Evolutionary conservation across 92 coral and sea anemone species (phyloP).

Genomic region (Isaurus tuberculatus): DNA sequence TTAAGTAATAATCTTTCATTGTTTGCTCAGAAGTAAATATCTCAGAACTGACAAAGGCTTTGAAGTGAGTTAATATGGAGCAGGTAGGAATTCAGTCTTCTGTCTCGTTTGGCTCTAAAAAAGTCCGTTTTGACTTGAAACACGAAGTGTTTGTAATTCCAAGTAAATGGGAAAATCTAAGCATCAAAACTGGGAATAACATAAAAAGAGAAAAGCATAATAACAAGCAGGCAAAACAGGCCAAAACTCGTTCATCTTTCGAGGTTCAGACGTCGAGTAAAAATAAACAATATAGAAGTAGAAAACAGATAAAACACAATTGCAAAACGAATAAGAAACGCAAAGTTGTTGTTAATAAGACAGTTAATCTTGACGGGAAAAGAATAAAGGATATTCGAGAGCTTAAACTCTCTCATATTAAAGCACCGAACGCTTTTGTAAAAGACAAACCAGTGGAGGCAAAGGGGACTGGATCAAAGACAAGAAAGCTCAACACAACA

Average conservation of each 20-base stretch:
- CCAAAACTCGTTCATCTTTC: conserved; percentile 32
- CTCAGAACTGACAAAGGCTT: too few relatives aligned
- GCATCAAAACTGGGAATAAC: conserved; percentile 41
- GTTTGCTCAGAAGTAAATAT: conserved; percentile 3
- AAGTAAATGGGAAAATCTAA: conserved; percentile 83
- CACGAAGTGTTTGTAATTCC: conserved; percentile 89
- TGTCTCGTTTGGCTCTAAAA: conserved; percentile 44
- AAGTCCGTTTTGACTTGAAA: conserved; percentile 89
- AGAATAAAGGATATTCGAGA: neutral
- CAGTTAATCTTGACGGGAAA: neutral
- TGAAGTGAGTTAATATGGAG: neutral
- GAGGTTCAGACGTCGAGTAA: conserved; percentile 48
- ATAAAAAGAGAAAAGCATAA: conserved; percentile 29
- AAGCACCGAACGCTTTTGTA: neutral
- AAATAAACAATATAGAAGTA: conserved; percentile 52
- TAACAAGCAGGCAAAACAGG: conserved; percentile 27
- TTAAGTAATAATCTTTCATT: conserved; percentile 26
- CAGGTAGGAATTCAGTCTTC: neutral
- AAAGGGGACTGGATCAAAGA: neutral
- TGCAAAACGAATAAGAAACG: conserved; percentile 32
- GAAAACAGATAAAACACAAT: conserved; percentile 43
- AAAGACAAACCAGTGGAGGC: conserved; percentile 2
- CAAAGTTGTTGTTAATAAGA: neutral
- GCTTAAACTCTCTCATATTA: conserved; percentile 39
- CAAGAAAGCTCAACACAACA: conserved; percentile 14